Base-by-base conservation (phyloP, 2,888 invertebrate genomes). In the Drosophila paranaensis region DNA sequence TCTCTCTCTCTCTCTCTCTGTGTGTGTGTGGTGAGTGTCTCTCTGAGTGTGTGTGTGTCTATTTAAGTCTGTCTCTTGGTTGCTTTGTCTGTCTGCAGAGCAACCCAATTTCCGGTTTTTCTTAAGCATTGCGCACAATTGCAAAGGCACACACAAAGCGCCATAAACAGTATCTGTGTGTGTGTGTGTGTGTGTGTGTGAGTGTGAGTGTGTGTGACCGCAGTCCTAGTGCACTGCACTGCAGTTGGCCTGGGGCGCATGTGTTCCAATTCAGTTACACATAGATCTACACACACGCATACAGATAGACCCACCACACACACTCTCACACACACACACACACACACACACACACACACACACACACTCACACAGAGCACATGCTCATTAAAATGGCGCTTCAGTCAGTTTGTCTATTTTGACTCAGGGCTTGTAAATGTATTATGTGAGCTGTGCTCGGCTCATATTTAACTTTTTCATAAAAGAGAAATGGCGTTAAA, bases 21-120 rank as follows among this genome's bases (percentile, higher is more conserved):
- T n/a, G 33, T 58, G 50, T 57, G 25, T 67, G 27, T 65, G 25
- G 43, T 50, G 46, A 33, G 45, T 58, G 39, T 50, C 6, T 33
- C 30, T 33, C 30, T 33, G 45, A 68, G 45, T 63, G 54, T 66
- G 62, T 65, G 16, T 71, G 57, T 60, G 53, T 64, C 55, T 82
- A 66, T 82, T 75, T 77, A 70, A 74, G 64, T 60, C 65, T 74
- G 75, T 62, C 74, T 71, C 56, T 62, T 66, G 60, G 71, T 77
- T 67, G 77, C 78, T 75, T 71, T 78, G 77, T 75, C 77, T 75
- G 82, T 77, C 79, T 85, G 79, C 82, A 66, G 70, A 81, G 86
- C 86, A 89, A 88, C 86, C 87, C 84, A 85, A 89, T 89, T 88
- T 90, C 88, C 86, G 90, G 90, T 87, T 86, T 81, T 89, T 82